Percentiles rank a stretch among this genome's conserved stretches.
Evolutionary conservation across 2,113 vertebrate genomes (phyloP).

Genomic region (Cryptomyrus ogoouensis): DNA sequence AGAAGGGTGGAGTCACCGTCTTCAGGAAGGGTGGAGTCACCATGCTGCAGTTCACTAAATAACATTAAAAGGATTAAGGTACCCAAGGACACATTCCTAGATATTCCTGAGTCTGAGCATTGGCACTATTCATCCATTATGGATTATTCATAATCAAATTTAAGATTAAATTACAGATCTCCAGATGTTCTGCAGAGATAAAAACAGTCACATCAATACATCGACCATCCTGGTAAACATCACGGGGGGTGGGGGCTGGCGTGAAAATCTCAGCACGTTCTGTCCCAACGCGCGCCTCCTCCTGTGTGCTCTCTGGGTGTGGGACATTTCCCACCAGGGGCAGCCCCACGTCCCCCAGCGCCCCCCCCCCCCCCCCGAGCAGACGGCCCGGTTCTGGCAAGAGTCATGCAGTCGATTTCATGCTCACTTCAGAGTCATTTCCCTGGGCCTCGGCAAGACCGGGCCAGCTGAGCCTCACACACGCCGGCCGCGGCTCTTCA

Average conservation of each 20-base stretch:
- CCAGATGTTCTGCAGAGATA: slow-evolving; percentile 1
- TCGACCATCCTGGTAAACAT: not conserved
- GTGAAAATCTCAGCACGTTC: not conserved
- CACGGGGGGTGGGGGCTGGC: not conserved
- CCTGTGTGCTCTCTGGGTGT: not conserved
- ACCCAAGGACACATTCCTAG: not conserved
- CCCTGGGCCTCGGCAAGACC: not conserved
- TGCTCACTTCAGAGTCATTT: not conserved
- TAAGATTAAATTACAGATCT: slow-evolving; percentile 3
- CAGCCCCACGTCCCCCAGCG: not conserved
- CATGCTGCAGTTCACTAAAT: not conserved
- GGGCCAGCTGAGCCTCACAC: not conserved
- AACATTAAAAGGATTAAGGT: not conserved
- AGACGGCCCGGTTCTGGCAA: not conserved
- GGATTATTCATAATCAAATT: not conserved
- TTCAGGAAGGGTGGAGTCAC: not conserved
- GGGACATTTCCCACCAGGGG: not conserved
- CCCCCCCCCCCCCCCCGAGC: not conserved
- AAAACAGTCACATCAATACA: not conserved
- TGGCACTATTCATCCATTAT: not conserved
- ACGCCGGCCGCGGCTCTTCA: not conserved
- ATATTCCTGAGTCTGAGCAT: not conserved
- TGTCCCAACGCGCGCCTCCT: not conserved
- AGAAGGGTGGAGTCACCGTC: not conserved
- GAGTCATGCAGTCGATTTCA: not conserved